phyloP scores from a whole-genome alignment of 2,888 invertebrate species.

The Odontomyia ornata region DNA sequence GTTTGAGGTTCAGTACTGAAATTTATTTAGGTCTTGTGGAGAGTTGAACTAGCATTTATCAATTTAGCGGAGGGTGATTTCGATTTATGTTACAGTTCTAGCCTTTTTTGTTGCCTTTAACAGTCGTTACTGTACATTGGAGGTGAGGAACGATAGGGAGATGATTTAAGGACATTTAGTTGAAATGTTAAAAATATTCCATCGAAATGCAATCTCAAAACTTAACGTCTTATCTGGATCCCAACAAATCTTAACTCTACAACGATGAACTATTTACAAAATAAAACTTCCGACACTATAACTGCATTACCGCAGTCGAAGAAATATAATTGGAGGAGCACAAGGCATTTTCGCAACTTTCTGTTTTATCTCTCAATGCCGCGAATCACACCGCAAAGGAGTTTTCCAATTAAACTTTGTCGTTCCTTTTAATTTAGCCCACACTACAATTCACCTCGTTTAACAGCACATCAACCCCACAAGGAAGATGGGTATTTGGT shows the following conservation, averaged over 20 bases:
- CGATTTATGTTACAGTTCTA: no score
- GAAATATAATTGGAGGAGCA: slow-evolving; percentile 29
- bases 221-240: no score
- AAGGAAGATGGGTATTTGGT: slow-evolving; percentile 19
- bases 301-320: slow-evolving; percentile 12
- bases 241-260: no score
- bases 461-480: slow-evolving; percentile 48
- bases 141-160: no score
- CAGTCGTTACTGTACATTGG: no score
- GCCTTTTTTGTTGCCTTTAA: no score
- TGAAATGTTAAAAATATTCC: no score
- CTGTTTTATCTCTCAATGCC: slow-evolving; percentile 18
- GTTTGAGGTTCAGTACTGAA: neutral
- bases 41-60: no score
- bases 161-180: no score
- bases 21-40: neutral
- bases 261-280: no score
- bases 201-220: no score
- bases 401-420: slow-evolving; percentile 65
- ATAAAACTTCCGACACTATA: neutral
- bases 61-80: no score
- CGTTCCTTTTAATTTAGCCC: slow-evolving; percentile 64
- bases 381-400: slow-evolving; percentile 50
- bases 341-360: slow-evolving; percentile 23
- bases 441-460: slow-evolving; percentile 64